Base-by-base conservation (phyloP, 2,797 vertebrate genomes). In the Brachymystax lenok region DNA sequence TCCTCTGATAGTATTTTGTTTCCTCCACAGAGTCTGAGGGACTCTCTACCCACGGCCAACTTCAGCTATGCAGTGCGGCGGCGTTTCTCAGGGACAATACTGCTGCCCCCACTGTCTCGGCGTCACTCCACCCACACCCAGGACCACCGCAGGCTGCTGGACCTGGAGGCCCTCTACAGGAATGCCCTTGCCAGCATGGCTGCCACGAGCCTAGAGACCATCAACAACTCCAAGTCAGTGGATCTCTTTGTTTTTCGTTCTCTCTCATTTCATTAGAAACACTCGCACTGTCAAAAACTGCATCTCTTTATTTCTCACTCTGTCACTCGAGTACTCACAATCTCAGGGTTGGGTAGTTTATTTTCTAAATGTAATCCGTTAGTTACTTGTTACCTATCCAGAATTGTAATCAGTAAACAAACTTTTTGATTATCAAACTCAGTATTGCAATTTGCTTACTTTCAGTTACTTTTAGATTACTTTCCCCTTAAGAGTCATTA, bases 31-130 rank as follows among this genome's bases (percentile, higher is more conserved):
- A 76, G 77, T 78, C 90, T 79, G 30, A 79, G 88, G 68, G 93
- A 93, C 28, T 88, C 90, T 0, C 75, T 87, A 3, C 75, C 80
- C 16, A 80, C 66, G 1, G 46, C 77, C 21, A 81, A 90, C 74
- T 71, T 1, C 33, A 87, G 28, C 17, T 88, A 89, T 59, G 91
- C 86, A 4, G 88, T 96, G 69, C 88, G 92, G 27, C 92, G 95
- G 8, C 90, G 94, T 33, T 96, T 94, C 83, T 97, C 96, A 0
- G 96, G 96, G 19, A 92, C 91, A 0, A 80, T 95, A 4, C 13
- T 94, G 77, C 91, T 97, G 40, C 96, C 96, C 0, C 92, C 93
- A 0, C 73, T 96, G 63, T 89, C 89, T 2, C 92, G 92, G 81
- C 90, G 92, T 72, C 93, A 95, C 19, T 89, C 91, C 2, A 73